phyloP scores from a whole-genome alignment of 2,888 invertebrate genomes.

The Hypomecis punctinalis region DNA sequence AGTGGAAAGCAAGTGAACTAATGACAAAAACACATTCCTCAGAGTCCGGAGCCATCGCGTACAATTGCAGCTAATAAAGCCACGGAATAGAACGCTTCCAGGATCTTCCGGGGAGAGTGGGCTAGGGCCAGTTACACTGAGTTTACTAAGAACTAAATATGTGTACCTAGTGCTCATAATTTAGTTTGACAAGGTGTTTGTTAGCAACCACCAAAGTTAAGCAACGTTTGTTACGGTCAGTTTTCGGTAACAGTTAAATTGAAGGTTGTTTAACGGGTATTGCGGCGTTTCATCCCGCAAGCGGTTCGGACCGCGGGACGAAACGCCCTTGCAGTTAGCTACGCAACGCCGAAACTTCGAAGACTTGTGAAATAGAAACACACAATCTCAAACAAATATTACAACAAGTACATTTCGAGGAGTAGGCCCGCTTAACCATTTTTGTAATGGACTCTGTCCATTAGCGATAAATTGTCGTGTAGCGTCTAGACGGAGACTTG shows the following conservation, averaged over 20 bases:
- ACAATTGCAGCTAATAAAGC: constrained; percentile 35
- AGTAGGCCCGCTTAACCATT: constrained; percentile 52
- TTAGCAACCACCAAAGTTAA: no score
- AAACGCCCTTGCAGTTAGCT: no score
- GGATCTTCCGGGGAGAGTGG: constrained; percentile 23
- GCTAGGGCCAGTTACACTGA: constrained; percentile 4
- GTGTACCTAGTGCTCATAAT: no score
- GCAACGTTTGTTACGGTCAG: no score
- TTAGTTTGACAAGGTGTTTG: no score
- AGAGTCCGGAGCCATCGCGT: not conserved
- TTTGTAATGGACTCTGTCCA: constrained; percentile 74
- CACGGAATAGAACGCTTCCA: constrained; percentile 31
- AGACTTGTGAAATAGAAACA: no score
- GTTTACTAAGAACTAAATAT: not conserved
- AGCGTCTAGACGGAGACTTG: constrained; percentile 37
- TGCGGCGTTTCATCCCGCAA: no score
- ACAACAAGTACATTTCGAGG: not conserved
- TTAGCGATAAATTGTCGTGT: constrained; percentile 60
- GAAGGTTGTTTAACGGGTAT: no score
- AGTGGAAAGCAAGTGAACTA: constrained; percentile 19
- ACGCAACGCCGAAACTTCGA: no score
- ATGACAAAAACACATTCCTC: constrained; percentile 33
- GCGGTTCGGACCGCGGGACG: no score
- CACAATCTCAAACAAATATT: not conserved
- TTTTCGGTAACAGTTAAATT: no score